Base-by-base conservation (phyloP, 1,140 invertebrate genomes). In the Drosophila funebris region DNA sequence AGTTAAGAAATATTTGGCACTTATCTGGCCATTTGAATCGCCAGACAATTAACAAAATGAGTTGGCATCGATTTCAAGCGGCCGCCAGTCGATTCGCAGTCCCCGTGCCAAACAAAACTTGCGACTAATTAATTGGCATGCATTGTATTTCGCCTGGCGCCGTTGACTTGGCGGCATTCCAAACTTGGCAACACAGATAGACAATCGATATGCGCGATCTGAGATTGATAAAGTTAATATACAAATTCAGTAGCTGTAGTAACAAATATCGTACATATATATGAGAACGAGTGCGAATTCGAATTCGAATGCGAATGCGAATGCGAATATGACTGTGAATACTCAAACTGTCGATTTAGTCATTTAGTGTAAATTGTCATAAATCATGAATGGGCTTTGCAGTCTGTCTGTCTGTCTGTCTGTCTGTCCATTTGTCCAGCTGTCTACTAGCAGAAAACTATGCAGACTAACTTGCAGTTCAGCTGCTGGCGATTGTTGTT, bases 41-140 rank as follows among this genome's bases (percentile, higher is more conserved):
- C 63, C 44, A 87, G 78, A 85, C 83, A 85, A 85, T 85, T 85
- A 85, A 71, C 82, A 50, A 76, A 87, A 87, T 87, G 76, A 82
- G 75, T 88, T 74, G 78, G 61, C 77, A 82, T 33, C 73, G 58
- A 48, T 58, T 57, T 24, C 44, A 22, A 37, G 8, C 27, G 18
- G 53, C 66, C 36, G 2, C 7, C 4, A 18, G 39, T 14, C 33
- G 31, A 44, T n/a, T 22, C 11, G 44, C 31, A 29, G 14, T 13
- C 11, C 63, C 66, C 53, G 66, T 82, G 80, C 71, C 78, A 82
- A 77, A 48, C 18, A 48, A 27, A 56, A 64, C 74, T 71, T 18
- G 20, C 43, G n/a, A 46, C 4, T 82, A 85, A 85, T 85, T 85
- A 85, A 87, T 85, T 85, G 78, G 64, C 74, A 87, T 81, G 75